phyloP scores from a whole-genome alignment of 2,888 invertebrate genomes.

The Elmis aenea region DNA sequence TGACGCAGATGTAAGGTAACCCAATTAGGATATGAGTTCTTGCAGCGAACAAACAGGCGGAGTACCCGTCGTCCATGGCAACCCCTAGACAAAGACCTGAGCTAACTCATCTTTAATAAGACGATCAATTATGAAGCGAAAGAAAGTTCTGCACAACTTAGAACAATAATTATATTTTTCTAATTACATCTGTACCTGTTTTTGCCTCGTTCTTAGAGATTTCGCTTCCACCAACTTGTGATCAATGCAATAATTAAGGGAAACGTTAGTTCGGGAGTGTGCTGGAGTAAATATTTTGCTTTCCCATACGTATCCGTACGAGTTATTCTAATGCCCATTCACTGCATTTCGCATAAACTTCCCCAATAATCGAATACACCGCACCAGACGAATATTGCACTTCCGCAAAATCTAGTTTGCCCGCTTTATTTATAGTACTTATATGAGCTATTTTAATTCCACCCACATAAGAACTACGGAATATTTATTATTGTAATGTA shows the following conservation, averaged over 20 bases:
- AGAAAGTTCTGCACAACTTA: slow-evolving; percentile 44
- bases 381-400: too few species aligned
- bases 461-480: slow-evolving; percentile 22
- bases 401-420: too few species aligned
- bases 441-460: slow-evolving; percentile 15
- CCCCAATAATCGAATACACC: slow-evolving; percentile 22
- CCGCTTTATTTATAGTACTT: neutral
- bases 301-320: too few species aligned
- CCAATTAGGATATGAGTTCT: slow-evolving; percentile 47
- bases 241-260: too few species aligned
- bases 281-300: neutral
- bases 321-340: slow-evolving; percentile 17
- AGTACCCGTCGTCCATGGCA: slow-evolving; percentile 39
- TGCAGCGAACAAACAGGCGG: slow-evolving; percentile 42
- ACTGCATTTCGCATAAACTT: slow-evolving; percentile 26
- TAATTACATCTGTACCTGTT: slow-evolving; percentile 30
- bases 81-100: slow-evolving; percentile 42
- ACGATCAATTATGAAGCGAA: slow-evolving; percentile 47
- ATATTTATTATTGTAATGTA: slow-evolving; percentile 25
- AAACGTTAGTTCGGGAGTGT: neutral
- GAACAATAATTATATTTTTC: slow-evolving; percentile 45
- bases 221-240: too few species aligned
- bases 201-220: slow-evolving; percentile 5
- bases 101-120: slow-evolving; percentile 50
- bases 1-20: slow-evolving; percentile 45